Evolutionary conservation across 2,888 invertebrate species (phyloP).

Genomic region (Lasioglossum malachurum): DNA sequence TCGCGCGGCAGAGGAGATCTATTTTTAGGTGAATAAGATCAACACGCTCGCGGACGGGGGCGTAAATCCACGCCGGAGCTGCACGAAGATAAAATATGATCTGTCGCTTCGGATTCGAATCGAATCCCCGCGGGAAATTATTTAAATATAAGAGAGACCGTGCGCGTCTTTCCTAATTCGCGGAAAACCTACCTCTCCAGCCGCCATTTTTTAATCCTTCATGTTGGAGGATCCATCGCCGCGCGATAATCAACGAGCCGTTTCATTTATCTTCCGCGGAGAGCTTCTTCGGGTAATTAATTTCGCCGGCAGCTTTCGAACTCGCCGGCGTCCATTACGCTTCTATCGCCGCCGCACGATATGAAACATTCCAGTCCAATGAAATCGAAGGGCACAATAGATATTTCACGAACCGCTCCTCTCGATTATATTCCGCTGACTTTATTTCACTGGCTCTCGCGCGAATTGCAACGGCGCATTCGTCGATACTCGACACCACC

Average conservation of each 20-base stretch:
- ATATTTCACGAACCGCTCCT: background rate
- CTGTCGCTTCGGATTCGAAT: conserved; percentile 31
- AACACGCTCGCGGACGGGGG: background rate
- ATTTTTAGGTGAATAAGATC: conserved; percentile 2
- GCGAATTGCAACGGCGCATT: background rate
- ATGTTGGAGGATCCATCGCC: background rate
- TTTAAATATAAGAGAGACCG: conserved; percentile 36
- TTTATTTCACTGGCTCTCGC: background rate
- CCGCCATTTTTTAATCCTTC: background rate
- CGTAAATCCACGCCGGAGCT: background rate
- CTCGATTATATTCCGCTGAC: background rate
- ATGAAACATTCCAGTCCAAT: background rate
- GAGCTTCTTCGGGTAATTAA: conserved; percentile 32
- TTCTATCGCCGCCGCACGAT: background rate
- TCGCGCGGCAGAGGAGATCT: background rate
- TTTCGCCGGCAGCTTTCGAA: background rate
- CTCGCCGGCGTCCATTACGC: conserved; percentile 6
- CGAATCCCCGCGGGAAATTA: conserved; percentile 57
- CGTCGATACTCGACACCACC: background rate
- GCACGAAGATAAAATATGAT: conserved; percentile 18
- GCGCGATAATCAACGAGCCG: background rate
- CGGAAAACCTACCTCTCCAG: background rate
- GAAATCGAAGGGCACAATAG: background rate
- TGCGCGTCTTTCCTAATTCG: background rate
- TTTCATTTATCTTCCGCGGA: conserved; percentile 20